phyloP scores from a whole-genome alignment of 2,888 invertebrate species.

The Phymatocera aterrima region DNA sequence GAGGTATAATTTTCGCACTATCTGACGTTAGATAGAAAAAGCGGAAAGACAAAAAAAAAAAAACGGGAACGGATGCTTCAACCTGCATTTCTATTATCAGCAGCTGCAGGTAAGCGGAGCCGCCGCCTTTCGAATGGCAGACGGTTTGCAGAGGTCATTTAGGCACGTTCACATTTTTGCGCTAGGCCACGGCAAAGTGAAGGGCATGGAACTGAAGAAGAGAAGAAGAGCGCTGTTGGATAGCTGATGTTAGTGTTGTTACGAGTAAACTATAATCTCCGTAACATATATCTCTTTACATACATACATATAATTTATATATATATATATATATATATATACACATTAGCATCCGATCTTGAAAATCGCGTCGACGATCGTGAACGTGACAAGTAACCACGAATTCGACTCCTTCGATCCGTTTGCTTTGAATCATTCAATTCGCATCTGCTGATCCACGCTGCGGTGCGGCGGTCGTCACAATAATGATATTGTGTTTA shows the following conservation, averaged over 20 bases:
- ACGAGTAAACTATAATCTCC: not conserved
- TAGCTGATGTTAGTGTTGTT: not conserved
- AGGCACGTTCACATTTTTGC: constrained; percentile 36
- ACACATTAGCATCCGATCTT: not conserved
- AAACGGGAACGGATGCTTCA: not conserved
- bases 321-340: too few relatives aligned
- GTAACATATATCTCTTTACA: too few relatives aligned
- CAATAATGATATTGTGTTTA: constrained; percentile 30
- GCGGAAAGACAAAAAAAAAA: too few relatives aligned
- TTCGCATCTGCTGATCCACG: not conserved
- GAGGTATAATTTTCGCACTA: not conserved
- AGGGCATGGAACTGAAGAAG: not conserved
- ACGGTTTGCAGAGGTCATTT: constrained; percentile 26
- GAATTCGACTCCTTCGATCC: not conserved
- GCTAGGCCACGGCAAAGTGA: constrained; percentile 16
- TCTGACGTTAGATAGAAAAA: not conserved
- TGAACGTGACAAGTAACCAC: not conserved
- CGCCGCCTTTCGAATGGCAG: not conserved
- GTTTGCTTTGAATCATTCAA: not conserved
- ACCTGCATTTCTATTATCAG: constrained; percentile 16
- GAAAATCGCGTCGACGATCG: not conserved
- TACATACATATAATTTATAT: too few relatives aligned
- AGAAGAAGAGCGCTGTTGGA: not conserved
- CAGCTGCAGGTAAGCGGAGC: constrained; percentile 25
- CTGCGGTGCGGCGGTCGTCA: not conserved